Base-by-base conservation (phyloP, 2,888 invertebrate genomes). In the Archips crataeganus region DNA sequence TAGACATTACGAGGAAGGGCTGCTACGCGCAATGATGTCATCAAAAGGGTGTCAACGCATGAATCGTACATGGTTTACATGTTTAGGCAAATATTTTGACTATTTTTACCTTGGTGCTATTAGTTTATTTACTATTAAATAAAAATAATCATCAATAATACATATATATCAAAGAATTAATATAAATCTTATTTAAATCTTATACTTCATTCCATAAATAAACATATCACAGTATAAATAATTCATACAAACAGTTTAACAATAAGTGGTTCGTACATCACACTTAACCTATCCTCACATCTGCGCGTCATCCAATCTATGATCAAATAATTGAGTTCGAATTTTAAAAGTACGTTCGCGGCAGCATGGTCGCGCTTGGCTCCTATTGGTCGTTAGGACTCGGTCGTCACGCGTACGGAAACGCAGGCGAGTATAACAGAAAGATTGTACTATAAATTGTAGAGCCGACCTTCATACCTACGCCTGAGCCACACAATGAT, bases 401-500 rank as follows among this genome's bases (percentile, higher is more conserved):
- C 67, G 57, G 62, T 49, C 71, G 68, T 77, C 77, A 76, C 77
- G 73, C 66, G 68, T 73, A 75, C 75, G 77, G 77, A 77, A 75
- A 75, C 77, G 68, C 74, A 76, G 66, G 66, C 66, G 64, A 64
- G 71, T 70, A 69, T 72, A 76, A 75, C 76, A 73, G 77, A 77
- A 78, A 81, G 76, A 78, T 77, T 80, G 75, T 79, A 75, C 78
- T 76, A 77, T 78, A 77, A 79, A 79, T 79, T 78, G 75, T 80
- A 75, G 74, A 72, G 71, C 63, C 78, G 80, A 77, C 81, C 81
- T 80, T 79, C 79, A 74, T 78, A 77, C 75, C 74, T 75, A 64
- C 70, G 54, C 67, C 49, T 51, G 68, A 68, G 73, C 64, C 54
- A 72, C 69, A 69, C 64, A 70, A 65, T 61, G 69, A 68, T 73